These are phyloP conservation scores for Cephalopholis sonnerati DNA, from an alignment of 2,113 vertebrate genomes.

Conservation along the genomic window DNA sequence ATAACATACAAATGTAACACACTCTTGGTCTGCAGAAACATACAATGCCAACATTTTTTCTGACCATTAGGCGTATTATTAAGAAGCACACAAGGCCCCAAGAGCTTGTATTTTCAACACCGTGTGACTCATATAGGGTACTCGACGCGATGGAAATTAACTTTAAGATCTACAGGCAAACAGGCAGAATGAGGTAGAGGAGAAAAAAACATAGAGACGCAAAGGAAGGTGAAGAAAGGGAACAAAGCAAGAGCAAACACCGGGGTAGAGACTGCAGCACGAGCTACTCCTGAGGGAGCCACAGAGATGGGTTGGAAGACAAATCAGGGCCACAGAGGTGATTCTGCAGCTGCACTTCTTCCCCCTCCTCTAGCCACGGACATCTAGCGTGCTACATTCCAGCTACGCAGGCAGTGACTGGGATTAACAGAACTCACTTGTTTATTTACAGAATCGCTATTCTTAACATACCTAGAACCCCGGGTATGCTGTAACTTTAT, in stretches of 20 bases:
- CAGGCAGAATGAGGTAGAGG: not conserved
- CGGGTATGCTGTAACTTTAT: constrained; percentile 39
- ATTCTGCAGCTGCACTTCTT: constrained; percentile 66
- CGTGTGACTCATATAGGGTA: not conserved
- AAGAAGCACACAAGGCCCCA: constrained; percentile 13
- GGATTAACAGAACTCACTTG: constrained; percentile 34
- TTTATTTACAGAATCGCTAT: constrained; percentile 63
- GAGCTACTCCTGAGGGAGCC: constrained; percentile 69
- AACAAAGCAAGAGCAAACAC: constrained; percentile 66
- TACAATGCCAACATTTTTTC: too few relatives aligned
- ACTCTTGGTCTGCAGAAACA: too few relatives aligned
- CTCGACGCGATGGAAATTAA: constrained; percentile 1
- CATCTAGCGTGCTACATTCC: constrained; percentile 6
- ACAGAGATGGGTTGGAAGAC: constrained; percentile 64
- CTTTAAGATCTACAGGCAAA: not conserved
- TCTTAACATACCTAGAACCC: constrained; percentile 32
- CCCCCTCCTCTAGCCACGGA: constrained; percentile 25
- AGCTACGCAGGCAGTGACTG: not conserved
- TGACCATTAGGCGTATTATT: too few relatives aligned
- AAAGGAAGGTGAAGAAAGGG: constrained; percentile 22
- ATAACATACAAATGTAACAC: too few relatives aligned
- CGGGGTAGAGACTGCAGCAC: constrained; percentile 60
- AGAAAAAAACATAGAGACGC: not conserved
- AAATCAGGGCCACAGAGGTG: constrained; percentile 75
- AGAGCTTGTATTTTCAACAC: constrained; percentile 1